phyloP scores from a whole-genome alignment of 2,797 vertebrate genomes.

The Chelon labrosus region DNA sequence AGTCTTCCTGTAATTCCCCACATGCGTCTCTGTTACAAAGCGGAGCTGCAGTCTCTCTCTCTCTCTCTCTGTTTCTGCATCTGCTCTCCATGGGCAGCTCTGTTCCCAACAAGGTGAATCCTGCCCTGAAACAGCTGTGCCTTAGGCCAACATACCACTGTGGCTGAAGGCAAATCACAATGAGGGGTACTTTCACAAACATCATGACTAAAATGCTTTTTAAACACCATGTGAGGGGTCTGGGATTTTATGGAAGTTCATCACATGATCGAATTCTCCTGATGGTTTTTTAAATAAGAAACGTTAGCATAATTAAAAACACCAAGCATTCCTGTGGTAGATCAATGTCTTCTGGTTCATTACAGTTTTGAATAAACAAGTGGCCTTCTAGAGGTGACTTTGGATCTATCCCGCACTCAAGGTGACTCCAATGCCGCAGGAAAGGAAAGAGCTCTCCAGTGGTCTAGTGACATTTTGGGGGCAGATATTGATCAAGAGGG shows the following conservation, averaged over 20 bases:
- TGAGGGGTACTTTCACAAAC: constrained; percentile 42
- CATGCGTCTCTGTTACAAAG: constrained; percentile 70
- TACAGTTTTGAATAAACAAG: constrained; percentile 42
- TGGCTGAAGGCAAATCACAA: constrained; percentile 47
- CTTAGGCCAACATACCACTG: constrained; percentile 35
- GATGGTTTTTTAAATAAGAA: too few relatives aligned
- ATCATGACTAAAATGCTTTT: constrained; percentile 55
- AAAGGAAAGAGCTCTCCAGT: constrained; percentile 50
- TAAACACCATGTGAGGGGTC: constrained; percentile 35
- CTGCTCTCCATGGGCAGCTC: constrained; percentile 64
- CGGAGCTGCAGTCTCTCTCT: constrained; percentile 45
- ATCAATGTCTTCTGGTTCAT: background rate
- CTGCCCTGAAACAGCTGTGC: constrained; percentile 66
- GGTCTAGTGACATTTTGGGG: constrained; percentile 65
- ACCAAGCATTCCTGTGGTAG: background rate
- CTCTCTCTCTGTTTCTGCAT: constrained; percentile 17
- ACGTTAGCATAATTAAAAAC: background rate
- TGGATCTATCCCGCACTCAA: constrained; percentile 55
- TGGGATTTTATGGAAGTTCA: background rate
- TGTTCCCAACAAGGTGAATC: constrained; percentile 69
- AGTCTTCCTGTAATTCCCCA: constrained; percentile 73
- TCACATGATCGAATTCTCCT: background rate
- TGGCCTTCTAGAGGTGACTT: constrained; percentile 38
- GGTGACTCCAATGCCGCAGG: constrained; percentile 72
- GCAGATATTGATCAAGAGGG: constrained; percentile 74